phyloP scores from a whole-genome alignment of 2,888 invertebrate species.

The Andrena bucephala region DNA sequence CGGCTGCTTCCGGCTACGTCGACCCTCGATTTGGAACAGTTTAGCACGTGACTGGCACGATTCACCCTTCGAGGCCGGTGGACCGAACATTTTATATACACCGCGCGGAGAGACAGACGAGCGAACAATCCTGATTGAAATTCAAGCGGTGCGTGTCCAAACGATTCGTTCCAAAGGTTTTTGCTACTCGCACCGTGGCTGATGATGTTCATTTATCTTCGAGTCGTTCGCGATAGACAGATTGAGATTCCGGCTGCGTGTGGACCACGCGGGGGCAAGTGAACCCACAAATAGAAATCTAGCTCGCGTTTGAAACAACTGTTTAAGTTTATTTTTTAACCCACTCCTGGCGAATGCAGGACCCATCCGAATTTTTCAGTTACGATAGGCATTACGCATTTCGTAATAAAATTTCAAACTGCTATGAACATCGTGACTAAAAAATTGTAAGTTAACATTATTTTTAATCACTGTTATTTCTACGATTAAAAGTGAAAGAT shows the following conservation, averaged over 20 bases:
- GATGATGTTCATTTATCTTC: conserved; percentile 75
- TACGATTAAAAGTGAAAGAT: too few relatives aligned
- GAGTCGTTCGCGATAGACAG: conserved; percentile 57
- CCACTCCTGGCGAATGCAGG: too few relatives aligned
- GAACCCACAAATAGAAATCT: not conserved
- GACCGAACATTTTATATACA: conserved; percentile 46
- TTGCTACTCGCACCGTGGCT: conserved; percentile 54
- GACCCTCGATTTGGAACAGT: conserved; percentile 27
- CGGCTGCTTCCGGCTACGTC: conserved; percentile 6
- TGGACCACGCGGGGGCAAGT: conserved; percentile 24
- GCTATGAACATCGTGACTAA: too few relatives aligned
- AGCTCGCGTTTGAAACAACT: not conserved
- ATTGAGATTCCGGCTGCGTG: conserved; percentile 39
- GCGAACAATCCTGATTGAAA: conserved; percentile 51
- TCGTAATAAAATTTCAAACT: too few relatives aligned
- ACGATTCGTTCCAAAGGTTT: conserved; percentile 68
- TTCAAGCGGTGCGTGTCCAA: conserved; percentile 68
- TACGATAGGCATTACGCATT: too few relatives aligned
- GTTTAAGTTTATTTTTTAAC: not conserved
- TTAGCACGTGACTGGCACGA: conserved; percentile 68
- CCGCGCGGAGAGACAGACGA: not conserved
- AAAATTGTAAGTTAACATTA: too few relatives aligned
- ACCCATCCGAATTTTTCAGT: too few relatives aligned
- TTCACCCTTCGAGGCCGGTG: conserved; percentile 37
- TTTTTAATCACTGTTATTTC: too few relatives aligned